These are phyloP conservation scores for Ptycholaimellus sp. DNA, from an alignment of 2,888 invertebrate species.

Conservation along the genomic window DNA sequence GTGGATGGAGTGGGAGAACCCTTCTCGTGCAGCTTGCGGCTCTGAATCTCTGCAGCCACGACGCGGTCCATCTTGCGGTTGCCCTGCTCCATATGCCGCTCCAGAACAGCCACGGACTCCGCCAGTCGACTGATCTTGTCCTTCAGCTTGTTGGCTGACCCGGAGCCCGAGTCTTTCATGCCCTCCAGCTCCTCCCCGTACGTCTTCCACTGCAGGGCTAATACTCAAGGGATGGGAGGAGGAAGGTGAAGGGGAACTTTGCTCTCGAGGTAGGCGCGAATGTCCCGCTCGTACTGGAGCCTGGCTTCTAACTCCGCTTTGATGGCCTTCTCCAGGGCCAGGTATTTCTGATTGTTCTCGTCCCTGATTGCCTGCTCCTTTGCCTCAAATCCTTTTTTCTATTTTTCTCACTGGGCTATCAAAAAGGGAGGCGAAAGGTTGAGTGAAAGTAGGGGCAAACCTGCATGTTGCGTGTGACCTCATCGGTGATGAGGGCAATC, in stretches of 20 bases:
- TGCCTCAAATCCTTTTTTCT: no score
- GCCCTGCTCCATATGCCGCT: slow-evolving; percentile 19
- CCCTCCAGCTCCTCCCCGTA: slow-evolving; percentile 12
- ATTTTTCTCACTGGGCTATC: no score
- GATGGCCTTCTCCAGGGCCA: slow-evolving; percentile 12
- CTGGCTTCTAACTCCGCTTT: slow-evolving; percentile 12
- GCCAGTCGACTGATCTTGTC: slow-evolving; percentile 8
- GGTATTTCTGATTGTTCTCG: slow-evolving; percentile 11
- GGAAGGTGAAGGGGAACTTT: no score
- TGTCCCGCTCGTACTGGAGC: slow-evolving; percentile 13
- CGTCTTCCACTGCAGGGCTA: slow-evolving; percentile 8
- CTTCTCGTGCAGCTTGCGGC: slow-evolving; percentile 22
- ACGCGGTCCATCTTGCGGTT: slow-evolving; percentile 21
- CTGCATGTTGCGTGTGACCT: slow-evolving; percentile 15
- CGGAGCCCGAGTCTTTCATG: no score
- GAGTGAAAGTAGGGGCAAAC: no score
- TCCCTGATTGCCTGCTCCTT: slow-evolving; percentile 14
- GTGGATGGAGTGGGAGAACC: no score
- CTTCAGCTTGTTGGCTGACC: slow-evolving; percentile 9
- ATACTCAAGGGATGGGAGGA: no score
- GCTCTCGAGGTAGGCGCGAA: no score
- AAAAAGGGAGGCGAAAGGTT: no score
- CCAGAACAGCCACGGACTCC: slow-evolving; percentile 19
- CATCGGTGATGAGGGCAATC: slow-evolving; percentile 16
- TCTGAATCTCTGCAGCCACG: slow-evolving; percentile 13